These are phyloP conservation scores for Oreochromis aureus DNA, from an alignment of 2,113 vertebrate genomes.

Conservation along the genomic window DNA sequence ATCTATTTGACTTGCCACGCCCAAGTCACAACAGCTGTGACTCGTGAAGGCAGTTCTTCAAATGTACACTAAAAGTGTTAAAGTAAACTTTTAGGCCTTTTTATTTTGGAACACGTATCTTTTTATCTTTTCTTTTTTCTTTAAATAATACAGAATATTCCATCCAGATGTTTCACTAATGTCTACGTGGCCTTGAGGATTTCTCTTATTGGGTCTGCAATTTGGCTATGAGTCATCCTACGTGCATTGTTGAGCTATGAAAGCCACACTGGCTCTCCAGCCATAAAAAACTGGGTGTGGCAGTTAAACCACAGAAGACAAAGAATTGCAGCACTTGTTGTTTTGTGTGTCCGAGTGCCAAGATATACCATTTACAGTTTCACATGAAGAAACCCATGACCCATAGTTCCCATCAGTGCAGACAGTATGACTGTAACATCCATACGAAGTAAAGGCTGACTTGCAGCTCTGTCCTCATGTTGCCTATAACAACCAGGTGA, in stretches of 20 bases:
- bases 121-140: not conserved
- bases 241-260: not conserved
- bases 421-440: not conserved
- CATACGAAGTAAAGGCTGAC: not conserved
- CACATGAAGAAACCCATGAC: not conserved
- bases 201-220: not conserved
- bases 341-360: not conserved
- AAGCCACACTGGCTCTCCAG: conserved; percentile 15
- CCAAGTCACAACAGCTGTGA: not conserved
- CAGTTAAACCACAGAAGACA: conserved; percentile 17
- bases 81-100: not conserved
- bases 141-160: not conserved
- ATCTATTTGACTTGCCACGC: conserved; percentile 27
- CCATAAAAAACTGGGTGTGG: conserved; percentile 59
- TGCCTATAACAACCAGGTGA: conserved; percentile 28
- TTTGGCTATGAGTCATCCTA: conserved; percentile 28
- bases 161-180: not conserved
- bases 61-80: not conserved
- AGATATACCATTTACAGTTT: not conserved
- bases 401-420: not conserved
- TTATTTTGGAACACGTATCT: not conserved
- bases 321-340: conserved; percentile 17
- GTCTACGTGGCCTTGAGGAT: not conserved
- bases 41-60: not conserved
- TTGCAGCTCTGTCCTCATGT: not conserved